Percentiles rank a stretch among this genome's conserved stretches.
These are phyloP conservation scores for Pseudochromis fuscus DNA, from an alignment of 2,797 vertebrate genomes.

Conservation along the genomic window DNA sequence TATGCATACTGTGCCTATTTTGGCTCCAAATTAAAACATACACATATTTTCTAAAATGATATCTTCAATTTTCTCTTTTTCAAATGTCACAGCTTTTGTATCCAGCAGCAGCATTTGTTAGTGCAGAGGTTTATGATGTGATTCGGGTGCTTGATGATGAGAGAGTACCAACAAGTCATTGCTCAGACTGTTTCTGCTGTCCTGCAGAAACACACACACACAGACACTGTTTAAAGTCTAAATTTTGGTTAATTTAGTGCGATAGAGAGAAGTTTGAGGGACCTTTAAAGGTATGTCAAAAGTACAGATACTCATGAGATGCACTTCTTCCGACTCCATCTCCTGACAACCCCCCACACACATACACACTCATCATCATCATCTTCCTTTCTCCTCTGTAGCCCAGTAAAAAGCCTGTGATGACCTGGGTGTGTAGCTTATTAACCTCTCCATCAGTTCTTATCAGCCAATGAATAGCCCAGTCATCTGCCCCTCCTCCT, in stretches of 20 bases:
- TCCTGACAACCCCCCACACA: constrained; percentile 19
- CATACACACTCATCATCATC: constrained; percentile 56
- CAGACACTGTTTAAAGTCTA: constrained; percentile 2
- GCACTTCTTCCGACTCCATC: constrained; percentile 27
- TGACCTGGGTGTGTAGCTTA: constrained; percentile 84
- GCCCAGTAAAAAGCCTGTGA: constrained; percentile 73
- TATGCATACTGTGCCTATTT: no score
- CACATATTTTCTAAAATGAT: no score
- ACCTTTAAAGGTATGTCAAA: constrained; percentile 52
- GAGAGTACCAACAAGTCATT: no score
- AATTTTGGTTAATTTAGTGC: constrained; percentile 24
- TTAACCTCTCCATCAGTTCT: constrained; percentile 84
- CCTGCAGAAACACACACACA: background rate
- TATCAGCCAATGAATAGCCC: constrained; percentile 81
- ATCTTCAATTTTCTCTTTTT: no score
- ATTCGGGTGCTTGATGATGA: no score
- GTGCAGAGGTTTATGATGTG: no score
- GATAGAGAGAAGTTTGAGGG: constrained; percentile 54
- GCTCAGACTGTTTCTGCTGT: no score
- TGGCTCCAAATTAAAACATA: no score
- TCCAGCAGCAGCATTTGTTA: no score
- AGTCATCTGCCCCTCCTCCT: constrained; percentile 75
- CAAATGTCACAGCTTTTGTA: no score
- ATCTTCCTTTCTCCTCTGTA: constrained; percentile 71
- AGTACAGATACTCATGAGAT: constrained; percentile 58